phyloP scores from a whole-genome alignment of 2,113 vertebrate genomes.

The Cichladusa arquata region DNA sequence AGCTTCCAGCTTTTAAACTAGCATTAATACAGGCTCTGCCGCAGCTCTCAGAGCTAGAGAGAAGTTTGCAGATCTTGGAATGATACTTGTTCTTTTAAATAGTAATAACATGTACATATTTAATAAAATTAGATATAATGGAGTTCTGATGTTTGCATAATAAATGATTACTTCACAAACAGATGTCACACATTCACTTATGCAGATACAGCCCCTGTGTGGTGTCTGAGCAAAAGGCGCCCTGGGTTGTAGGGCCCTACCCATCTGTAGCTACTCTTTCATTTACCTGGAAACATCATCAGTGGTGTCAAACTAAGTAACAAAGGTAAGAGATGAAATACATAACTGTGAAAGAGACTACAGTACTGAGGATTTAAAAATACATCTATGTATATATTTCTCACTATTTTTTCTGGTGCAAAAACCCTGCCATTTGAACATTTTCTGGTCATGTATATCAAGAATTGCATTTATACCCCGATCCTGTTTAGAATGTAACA shows the following conservation, averaged over 20 bases:
- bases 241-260: not conserved
- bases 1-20: slow-evolving; percentile 68
- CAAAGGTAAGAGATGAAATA: not conserved
- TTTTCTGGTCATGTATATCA: not conserved
- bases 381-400: not conserved
- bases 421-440: not conserved
- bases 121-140: slow-evolving; percentile 61
- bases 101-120: slow-evolving; percentile 71
- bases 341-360: not conserved
- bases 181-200: not conserved
- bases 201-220: not conserved
- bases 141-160: slow-evolving; percentile 38
- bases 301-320: not conserved
- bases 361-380: not conserved
- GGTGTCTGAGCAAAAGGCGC: not conserved
- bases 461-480: not conserved
- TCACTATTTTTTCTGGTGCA: not conserved
- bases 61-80: slow-evolving; percentile 69
- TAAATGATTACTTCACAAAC: slow-evolving; percentile 17
- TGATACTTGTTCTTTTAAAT: slow-evolving; percentile 44
- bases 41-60: slow-evolving; percentile 64
- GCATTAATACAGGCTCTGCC: slow-evolving; percentile 73
- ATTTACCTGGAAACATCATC: not conserved
- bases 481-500: not conserved
- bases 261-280: not conserved